Evolutionary conservation across 2,113 vertebrate species (phyloP), one percentile per base, ranked within the genome.

Genomic region (Neofelis nebulosa): DNA sequence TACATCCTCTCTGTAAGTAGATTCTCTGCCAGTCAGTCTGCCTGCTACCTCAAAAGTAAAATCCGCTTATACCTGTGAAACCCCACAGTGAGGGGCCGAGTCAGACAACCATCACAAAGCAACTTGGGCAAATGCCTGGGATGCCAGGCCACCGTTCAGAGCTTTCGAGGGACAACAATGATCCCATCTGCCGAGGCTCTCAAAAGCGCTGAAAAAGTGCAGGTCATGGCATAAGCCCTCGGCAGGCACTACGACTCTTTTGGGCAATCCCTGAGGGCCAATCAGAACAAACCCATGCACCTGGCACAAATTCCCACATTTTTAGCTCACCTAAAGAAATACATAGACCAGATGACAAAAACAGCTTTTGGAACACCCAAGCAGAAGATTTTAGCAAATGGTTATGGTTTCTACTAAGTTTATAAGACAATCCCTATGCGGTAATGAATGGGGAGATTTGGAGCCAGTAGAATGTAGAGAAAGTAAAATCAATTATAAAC

Each of bases 41-140:
- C 74, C 94, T 96, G 78, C 76, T 94, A 96, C 94, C 91, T 98
- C 94, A 94, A 97, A 98, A 98, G 97, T 84, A 91, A 98, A 98
- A 97, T 97, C 79, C 92, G 94, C 94, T 98, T 98, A 97, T 98
- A 94, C 79, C 89, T 93, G 71, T 41, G 81, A 98, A 98, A 85
- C 81, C 91, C 92, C 76, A 68, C 96, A 63, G 97, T 25, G 92
- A 98, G 66, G 97, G 87, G 85, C 61, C 94, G 83, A 95, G 74
- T 88, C 92, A 96, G 69, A 82, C 36, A 96, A 94, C 74, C 33
- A 79, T 82, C 90, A 97, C 94, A 98, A 96, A 98, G 97, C 13
- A 92, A 82, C 74, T 4, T 96, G 97, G 90, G 94, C 83, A 91
- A 92, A 88, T 95, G 95, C 95, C 90, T 92, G 90, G 90, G 90